Evolutionary conservation across 64 coral and sea anemone species (phyloP).

Genomic region (Montipora foliosa): DNA sequence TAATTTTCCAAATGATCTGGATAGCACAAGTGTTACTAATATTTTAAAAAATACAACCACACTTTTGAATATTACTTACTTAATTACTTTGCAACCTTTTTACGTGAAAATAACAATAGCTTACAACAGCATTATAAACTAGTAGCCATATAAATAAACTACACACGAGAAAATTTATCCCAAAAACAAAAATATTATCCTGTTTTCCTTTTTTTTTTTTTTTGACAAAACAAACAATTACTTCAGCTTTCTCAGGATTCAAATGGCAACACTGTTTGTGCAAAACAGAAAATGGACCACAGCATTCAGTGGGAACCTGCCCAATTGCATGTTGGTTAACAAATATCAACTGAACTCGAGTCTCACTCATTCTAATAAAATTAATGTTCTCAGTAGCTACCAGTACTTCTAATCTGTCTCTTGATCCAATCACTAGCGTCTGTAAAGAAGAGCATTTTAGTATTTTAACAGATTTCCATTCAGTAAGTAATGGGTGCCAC

Average conservation of each 20-base stretch:
- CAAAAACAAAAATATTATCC: too few relatives aligned
- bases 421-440: neutral
- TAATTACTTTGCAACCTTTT: too few relatives aligned
- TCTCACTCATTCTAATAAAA: neutral
- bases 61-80: too few relatives aligned
- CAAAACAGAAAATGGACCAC: neutral
- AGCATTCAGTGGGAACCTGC: neutral
- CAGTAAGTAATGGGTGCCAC: too few relatives aligned
- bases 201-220: too few relatives aligned
- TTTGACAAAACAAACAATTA: too few relatives aligned
- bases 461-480: neutral
- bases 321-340: neutral
- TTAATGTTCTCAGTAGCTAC: neutral
- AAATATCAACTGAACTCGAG: neutral
- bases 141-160: neutral
- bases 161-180: neutral
- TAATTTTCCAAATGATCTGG: too few relatives aligned
- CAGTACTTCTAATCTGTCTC: neutral
- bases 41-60: too few relatives aligned
- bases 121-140: neutral
- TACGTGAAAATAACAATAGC: neutral
- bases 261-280: neutral
- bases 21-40: too few relatives aligned
- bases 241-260: too few relatives aligned
- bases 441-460: neutral